phyloP scores from a whole-genome alignment of 2,888 invertebrate species.

The Lithosia quadra region DNA sequence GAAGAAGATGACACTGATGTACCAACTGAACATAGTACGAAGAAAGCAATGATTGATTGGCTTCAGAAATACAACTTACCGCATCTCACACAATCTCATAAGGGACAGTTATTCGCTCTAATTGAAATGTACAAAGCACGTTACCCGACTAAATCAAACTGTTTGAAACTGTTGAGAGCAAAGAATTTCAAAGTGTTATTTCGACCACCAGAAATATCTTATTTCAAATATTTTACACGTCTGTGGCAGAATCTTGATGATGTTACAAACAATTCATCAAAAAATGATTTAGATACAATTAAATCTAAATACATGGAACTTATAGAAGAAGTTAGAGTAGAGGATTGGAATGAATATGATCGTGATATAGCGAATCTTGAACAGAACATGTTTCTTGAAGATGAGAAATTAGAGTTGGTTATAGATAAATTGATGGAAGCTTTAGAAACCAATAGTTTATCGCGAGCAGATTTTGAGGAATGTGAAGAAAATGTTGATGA shows the following conservation, averaged over 20 bases:
- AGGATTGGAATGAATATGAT: conserved; percentile 33
- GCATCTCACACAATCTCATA: conserved; percentile 43
- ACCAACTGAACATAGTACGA: conserved; percentile 42
- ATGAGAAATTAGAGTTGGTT: conserved; percentile 45
- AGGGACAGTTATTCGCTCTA: conserved; percentile 52
- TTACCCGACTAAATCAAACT: neutral
- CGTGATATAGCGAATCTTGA: conserved; percentile 24
- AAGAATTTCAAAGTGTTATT: conserved; percentile 10
- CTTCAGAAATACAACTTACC: conserved; percentile 51
- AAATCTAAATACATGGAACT: neutral
- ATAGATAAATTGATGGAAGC: conserved; percentile 39
- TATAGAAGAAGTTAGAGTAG: conserved; percentile 40
- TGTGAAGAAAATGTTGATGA: conserved; percentile 22
- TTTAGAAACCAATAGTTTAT: conserved; percentile 11
- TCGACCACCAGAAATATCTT: conserved; percentile 5
- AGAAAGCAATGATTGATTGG: conserved; percentile 53
- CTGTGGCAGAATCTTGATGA: neutral
- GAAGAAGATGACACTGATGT: conserved; percentile 24
- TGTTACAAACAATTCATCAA: neutral
- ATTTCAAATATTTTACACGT: conserved; percentile 3
- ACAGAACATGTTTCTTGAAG: conserved; percentile 25
- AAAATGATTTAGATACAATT: neutral
- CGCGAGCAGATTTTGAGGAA: conserved; percentile 15
- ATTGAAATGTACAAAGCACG: conserved; percentile 54
- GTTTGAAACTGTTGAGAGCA: conserved; percentile 3